A percentile compares a stretch with the other conserved stretches of the same genome.
phyloP scores from a whole-genome alignment of 1,140 invertebrate genomes.

The Plectrocnemia conspersa region DNA sequence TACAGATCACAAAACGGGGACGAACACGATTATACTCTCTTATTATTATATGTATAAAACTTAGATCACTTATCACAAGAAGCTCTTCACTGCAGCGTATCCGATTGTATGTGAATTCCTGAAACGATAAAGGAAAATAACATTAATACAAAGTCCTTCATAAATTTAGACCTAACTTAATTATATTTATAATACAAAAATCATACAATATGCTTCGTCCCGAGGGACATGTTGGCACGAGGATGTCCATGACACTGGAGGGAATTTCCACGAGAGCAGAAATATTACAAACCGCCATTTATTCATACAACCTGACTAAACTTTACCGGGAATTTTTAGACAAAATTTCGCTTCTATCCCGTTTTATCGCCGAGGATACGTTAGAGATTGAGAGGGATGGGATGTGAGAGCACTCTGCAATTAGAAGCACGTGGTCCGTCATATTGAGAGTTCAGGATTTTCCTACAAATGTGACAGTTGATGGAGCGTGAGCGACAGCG shows the following conservation, averaged over 20 bases:
- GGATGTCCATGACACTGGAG: slow-evolving; percentile 10
- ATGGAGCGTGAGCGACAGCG: slow-evolving; percentile 52
- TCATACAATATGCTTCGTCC: too few species aligned
- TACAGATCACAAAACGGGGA: neutral
- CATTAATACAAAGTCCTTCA: slow-evolving; percentile 8
- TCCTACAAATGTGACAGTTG: slow-evolving; percentile 44
- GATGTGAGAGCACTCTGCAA: slow-evolving; percentile 13
- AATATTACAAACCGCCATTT: slow-evolving; percentile 21
- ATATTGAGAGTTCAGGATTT: slow-evolving; percentile 44
- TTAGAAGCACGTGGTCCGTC: slow-evolving; percentile 47
- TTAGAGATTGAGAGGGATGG: slow-evolving; percentile 13
- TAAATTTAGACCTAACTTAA: too few species aligned
- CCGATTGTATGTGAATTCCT: slow-evolving; percentile 10
- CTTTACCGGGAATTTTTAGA: slow-evolving; percentile 19
- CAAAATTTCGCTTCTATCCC: slow-evolving; percentile 17
- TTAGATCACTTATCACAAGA: slow-evolving; percentile 24
- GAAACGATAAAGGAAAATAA: slow-evolving; percentile 15
- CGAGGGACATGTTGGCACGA: neutral
- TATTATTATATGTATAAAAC: neutral
- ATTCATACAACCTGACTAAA: slow-evolving; percentile 33
- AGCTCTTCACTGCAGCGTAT: slow-evolving; percentile 18
- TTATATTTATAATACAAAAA: too few species aligned
- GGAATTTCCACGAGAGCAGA: slow-evolving; percentile 1
- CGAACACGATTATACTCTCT: neutral
- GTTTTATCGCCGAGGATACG: slow-evolving; percentile 7